These are phyloP conservation scores for Rhadina sibilatrix DNA, from an alignment of 2,113 vertebrate genomes.

Conservation along the genomic window DNA sequence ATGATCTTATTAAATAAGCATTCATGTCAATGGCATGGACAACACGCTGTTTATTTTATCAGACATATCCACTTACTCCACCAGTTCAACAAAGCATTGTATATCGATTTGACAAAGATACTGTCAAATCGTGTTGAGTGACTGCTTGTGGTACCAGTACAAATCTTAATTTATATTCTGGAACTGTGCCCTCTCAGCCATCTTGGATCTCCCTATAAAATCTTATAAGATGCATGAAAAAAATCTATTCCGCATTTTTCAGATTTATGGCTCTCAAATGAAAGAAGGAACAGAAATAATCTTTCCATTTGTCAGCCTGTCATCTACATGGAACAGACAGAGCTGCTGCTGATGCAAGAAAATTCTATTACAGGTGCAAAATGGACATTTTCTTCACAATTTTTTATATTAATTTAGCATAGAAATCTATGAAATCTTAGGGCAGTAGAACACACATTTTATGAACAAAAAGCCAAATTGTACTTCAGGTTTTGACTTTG, in stretches of 20 bases:
- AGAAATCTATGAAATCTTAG: slow-evolving; percentile 4
- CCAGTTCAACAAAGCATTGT: background rate
- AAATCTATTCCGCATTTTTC: slow-evolving; percentile 56
- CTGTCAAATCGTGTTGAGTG: slow-evolving; percentile 22
- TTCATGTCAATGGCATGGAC: background rate
- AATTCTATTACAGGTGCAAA: slow-evolving; percentile 53
- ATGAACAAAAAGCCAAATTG: background rate
- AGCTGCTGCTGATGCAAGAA: slow-evolving; percentile 37
- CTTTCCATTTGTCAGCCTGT: slow-evolving; percentile 66
- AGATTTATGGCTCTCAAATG: slow-evolving; percentile 64
- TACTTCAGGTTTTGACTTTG: background rate
- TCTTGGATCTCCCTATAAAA: slow-evolving; percentile 52
- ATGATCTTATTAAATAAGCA: background rate
- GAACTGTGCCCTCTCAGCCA: slow-evolving; percentile 39
- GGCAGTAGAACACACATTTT: background rate
- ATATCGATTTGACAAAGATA: slow-evolving; percentile 21
- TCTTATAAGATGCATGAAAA: slow-evolving; percentile 41
- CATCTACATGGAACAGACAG: slow-evolving; percentile 20
- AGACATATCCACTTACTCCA: background rate
- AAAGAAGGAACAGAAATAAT: slow-evolving; percentile 56
- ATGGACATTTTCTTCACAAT: slow-evolving; percentile 20
- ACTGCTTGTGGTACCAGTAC: slow-evolving; percentile 7
- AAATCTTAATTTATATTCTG: slow-evolving; percentile 54
- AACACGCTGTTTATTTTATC: slow-evolving; percentile 7
- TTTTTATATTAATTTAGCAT: slow-evolving; percentile 43